Evolutionary conservation across 2,797 vertebrate genomes (phyloP).

Genomic region (Pipistrellus nathusii): DNA sequence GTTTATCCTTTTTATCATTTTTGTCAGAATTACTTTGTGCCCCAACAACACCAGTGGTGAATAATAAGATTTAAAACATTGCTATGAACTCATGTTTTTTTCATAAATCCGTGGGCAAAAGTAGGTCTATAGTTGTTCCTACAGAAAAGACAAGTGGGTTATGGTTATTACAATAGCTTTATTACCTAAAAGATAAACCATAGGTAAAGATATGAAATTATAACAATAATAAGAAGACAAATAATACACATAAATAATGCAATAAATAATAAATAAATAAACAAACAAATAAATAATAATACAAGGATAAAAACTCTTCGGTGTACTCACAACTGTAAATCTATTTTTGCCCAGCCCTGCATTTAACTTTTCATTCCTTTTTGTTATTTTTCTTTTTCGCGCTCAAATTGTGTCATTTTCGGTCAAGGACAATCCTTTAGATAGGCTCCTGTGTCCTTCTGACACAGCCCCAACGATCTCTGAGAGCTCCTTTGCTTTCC

Average conservation of each 20-base stretch:
- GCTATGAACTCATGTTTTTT: conserved; percentile 14
- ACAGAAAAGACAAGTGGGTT: too few species aligned
- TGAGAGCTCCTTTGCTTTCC: not conserved
- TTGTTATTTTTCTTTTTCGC: not conserved
- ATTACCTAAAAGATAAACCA: too few species aligned
- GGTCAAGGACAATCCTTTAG: not conserved
- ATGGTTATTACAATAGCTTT: too few species aligned
- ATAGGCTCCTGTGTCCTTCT: not conserved
- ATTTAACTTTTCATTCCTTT: conserved; percentile 13
- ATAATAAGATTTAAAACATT: not conserved
- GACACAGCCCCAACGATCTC: not conserved
- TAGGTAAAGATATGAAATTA: too few species aligned
- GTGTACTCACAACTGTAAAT: too few species aligned
- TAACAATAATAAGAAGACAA: too few species aligned
- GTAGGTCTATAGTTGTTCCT: too few species aligned
- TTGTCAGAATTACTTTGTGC: not conserved
- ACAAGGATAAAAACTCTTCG: too few species aligned
- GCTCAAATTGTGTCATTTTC: not conserved
- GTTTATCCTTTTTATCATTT: not conserved
- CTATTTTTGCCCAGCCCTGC: not conserved
- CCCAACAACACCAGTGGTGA: not conserved
- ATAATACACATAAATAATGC: too few species aligned
- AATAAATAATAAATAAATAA: too few species aligned
- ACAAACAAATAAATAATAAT: too few species aligned
- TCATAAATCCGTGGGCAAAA: too few species aligned